phyloP scores from a whole-genome alignment of 2,797 vertebrate species.

The Falco columbarius region DNA sequence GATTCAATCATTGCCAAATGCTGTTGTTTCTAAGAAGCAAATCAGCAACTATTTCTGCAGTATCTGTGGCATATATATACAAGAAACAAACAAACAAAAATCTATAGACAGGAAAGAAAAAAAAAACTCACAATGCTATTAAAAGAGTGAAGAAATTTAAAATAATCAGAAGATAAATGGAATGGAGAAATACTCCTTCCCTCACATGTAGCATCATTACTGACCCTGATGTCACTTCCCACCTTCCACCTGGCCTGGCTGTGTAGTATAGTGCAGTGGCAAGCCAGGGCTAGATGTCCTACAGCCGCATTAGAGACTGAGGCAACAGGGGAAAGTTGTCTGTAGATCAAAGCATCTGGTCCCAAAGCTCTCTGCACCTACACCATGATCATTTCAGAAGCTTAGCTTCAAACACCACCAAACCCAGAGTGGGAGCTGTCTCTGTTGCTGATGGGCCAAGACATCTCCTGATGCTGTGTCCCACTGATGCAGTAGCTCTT shows the following conservation, averaged over 20 bases:
- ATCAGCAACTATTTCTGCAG: neutral
- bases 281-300: neutral
- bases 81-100: neutral
- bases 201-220: neutral
- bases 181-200: neutral
- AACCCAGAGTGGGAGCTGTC: fast-evolving
- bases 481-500: neutral
- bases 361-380: neutral
- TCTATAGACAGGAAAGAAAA: neutral
- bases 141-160: neutral
- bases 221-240: neutral
- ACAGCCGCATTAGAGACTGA: neutral
- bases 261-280: neutral
- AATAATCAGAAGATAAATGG: neutral
- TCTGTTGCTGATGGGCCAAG: neutral
- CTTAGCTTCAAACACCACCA: neutral
- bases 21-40: neutral
- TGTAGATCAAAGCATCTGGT: neutral
- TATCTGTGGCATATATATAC: neutral
- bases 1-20: neutral
- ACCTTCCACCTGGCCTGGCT: fast-evolving
- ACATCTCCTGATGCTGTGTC: neutral
- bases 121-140: neutral
- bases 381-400: neutral
- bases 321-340: neutral